Percentiles rank a stretch among this genome's conserved stretches.
phyloP scores from a whole-genome alignment of 2,888 invertebrate genomes.

The Macaria liturata region DNA sequence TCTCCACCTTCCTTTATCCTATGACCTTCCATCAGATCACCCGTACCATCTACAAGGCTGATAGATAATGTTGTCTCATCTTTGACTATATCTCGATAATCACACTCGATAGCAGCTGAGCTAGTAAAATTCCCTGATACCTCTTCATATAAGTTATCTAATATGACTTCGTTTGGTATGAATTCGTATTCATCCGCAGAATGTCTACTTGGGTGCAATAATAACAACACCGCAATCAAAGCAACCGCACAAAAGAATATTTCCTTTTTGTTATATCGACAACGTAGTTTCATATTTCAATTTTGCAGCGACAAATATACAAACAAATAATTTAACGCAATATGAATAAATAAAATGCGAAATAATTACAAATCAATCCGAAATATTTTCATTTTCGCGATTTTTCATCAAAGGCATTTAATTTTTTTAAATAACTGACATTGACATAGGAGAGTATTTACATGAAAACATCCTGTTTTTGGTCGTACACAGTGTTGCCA shows the following conservation, averaged over 20 bases:
- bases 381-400: too few species aligned
- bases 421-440: too few species aligned
- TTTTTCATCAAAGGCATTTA: too few species aligned
- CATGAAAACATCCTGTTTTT: too few species aligned
- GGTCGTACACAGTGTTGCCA: too few species aligned
- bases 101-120: slow-evolving; percentile 58
- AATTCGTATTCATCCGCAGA: slow-evolving; percentile 65
- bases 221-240: slow-evolving; percentile 52
- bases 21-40: slow-evolving; percentile 63
- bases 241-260: slow-evolving; percentile 50
- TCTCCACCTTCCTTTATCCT: slow-evolving; percentile 71
- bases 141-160: slow-evolving; percentile 63
- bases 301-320: too few species aligned
- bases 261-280: slow-evolving; percentile 55
- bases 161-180: slow-evolving; percentile 69
- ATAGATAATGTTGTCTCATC: slow-evolving; percentile 63
- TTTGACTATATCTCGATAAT: slow-evolving; percentile 61
- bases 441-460: too few species aligned
- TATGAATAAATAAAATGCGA: too few species aligned
- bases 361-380: too few species aligned
- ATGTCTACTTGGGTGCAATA: slow-evolving; percentile 61
- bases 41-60: slow-evolving; percentile 50
- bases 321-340: too few species aligned
- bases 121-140: slow-evolving; percentile 73
- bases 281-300: slow-evolving; percentile 49